Base-by-base conservation (phyloP, 2,113 vertebrate species). In the Copsychus sechellarum region DNA sequence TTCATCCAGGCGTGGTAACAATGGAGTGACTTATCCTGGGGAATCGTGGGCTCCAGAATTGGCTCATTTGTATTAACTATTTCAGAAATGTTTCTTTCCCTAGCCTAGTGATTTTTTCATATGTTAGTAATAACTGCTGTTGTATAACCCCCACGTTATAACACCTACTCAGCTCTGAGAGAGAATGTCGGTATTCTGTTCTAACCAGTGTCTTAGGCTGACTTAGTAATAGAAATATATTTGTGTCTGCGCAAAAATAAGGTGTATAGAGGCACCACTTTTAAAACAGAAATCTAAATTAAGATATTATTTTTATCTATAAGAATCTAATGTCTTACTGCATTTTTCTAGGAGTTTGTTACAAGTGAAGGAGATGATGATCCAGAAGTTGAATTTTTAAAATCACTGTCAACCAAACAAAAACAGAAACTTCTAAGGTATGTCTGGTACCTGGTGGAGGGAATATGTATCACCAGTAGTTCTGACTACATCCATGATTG, bases 401-500 rank as follows among this genome's bases (percentile, higher is more conserved):
- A 99, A 96, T 99, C 99, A 22, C 96, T 99, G 71, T 98, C 99
- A 26, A 99, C 99, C 54, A 99, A 99, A 91, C 98, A 99, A 91
- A 99, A 99, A 88, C 99, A 99, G 97, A 99, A 99, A 90, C 98
- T 99, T 47, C 98, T 99, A 94, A 98, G 99, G 99, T 99, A 97
- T 77, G 86, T 13, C 53, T 93, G 56, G 23, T 84, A 50, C 36
- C 28, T 36, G 15, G 31, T 26, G 9, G 26, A 53, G 61, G 8
- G 14, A 12, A 11, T 48, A 16, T 69, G 17, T 81, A 14, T 77
- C 9, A 0, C 17, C 28, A 8, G 28, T 54, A 45, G 14, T 58
- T 94, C 28, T 62, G 60, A 69, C 28, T 61, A 14, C 5, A 1
- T 50, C 24, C 7, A 0, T 47, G 10, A 15, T 48, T 91, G 48